Percentiles rank a stretch among this genome's conserved stretches.
Conservation (phyloP, 2,113 vertebrate species). For the Engraulis encrasicolus region DNA sequence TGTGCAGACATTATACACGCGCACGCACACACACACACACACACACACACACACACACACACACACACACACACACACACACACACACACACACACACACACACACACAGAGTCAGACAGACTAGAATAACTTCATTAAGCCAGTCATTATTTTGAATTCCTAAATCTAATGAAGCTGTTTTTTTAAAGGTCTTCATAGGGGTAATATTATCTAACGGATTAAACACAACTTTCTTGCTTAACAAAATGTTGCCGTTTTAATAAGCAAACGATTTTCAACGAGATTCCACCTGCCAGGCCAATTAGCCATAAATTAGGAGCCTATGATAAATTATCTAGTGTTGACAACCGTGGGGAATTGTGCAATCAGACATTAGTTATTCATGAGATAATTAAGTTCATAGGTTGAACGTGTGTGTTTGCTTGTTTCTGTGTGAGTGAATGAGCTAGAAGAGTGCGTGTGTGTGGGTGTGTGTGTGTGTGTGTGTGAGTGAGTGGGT, state of each 20-base stretch:
- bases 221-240: conserved; percentile 61
- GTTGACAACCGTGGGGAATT: conserved; percentile 79
- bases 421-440: too few species aligned
- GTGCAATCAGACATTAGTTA: conserved; percentile 83
- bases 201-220: conserved; percentile 7
- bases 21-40: background rate
- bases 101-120: background rate
- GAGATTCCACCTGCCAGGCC: conserved; percentile 77
- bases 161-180: conserved; percentile 57
- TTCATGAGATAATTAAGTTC: conserved; percentile 82
- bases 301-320: conserved; percentile 82
- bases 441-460: too few species aligned
- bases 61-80: background rate
- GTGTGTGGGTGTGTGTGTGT: conserved; percentile 46
- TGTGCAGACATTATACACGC: background rate
- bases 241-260: conserved; percentile 77
- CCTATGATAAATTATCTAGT: conserved; percentile 80
- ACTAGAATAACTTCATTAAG: conserved; percentile 49
- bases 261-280: conserved; percentile 79
- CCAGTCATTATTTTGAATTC: conserved; percentile 73
- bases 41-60: conserved; percentile 8
- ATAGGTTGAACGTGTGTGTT: too few species aligned
- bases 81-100: background rate
- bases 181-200: conserved; percentile 2
- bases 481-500: conserved; percentile 33